Evolutionary conservation across 1,140 invertebrate species (phyloP).

Genomic region (Muscidifurax raptorellus): DNA sequence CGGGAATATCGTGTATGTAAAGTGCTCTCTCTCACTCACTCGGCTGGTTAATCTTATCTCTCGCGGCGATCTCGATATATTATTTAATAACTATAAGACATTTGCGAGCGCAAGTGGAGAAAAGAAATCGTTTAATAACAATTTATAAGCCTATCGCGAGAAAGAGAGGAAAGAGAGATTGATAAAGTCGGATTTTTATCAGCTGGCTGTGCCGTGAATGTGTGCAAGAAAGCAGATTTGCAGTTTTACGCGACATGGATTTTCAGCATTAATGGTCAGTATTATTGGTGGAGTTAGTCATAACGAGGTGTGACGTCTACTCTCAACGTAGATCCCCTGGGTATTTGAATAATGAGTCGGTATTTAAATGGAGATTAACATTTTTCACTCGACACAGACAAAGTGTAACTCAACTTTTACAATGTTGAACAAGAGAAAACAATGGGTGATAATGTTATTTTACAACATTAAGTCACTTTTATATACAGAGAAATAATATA

Average conservation of each 20-base stretch:
- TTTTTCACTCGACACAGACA: not conserved
- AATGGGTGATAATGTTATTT: too few relatives aligned
- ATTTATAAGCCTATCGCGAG: not conserved
- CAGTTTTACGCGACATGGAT: too few relatives aligned
- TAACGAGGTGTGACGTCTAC: not conserved
- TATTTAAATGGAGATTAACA: not conserved
- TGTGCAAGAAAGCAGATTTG: not conserved
- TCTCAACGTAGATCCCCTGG: not conserved
- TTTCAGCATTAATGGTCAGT: too few relatives aligned
- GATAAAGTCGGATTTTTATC: not conserved
- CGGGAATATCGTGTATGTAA: constrained; percentile 12
- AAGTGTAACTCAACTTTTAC: not conserved
- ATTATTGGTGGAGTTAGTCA: too few relatives aligned
- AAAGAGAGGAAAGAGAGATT: not conserved
- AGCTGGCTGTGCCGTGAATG: not conserved
- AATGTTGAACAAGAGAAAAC: too few relatives aligned
- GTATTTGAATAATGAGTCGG: not conserved
- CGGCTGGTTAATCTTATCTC: constrained; percentile 23
- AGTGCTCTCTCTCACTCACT: not conserved
- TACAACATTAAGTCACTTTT: too few relatives aligned
- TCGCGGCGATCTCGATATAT: not conserved
- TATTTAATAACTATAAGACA: constrained; percentile 33
- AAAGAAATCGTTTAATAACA: constrained; percentile 31
- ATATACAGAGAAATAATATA: not conserved
- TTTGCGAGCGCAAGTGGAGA: not conserved